Percentiles rank a stretch among this genome's conserved stretches.
Conservation (phyloP, 1,140 invertebrate species). For the Conopomorpha cramerella region DNA sequence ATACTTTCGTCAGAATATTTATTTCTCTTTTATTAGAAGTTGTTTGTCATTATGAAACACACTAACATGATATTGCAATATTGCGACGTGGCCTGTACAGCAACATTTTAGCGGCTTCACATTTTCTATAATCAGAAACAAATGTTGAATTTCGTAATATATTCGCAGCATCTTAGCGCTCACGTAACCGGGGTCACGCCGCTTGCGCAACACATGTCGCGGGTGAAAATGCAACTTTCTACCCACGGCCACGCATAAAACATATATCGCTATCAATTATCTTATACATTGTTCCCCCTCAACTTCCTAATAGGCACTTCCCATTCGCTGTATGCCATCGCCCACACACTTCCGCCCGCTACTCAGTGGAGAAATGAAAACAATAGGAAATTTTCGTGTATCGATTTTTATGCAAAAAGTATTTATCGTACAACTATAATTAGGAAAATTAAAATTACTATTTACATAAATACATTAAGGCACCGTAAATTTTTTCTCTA, state of each 20-base stretch:
- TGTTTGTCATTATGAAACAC: too few species aligned
- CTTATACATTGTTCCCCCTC: too few species aligned
- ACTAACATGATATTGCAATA: too few species aligned
- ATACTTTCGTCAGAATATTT: too few species aligned
- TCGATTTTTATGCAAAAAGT: constrained; percentile 55
- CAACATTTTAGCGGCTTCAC: constrained; percentile 42
- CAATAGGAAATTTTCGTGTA: constrained; percentile 27
- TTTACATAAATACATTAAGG: constrained; percentile 62
- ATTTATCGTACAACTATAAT: constrained; percentile 56
- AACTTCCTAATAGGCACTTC: too few species aligned
- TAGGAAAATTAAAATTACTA: constrained; percentile 60
- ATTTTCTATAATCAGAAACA: constrained; percentile 40
- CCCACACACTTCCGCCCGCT: too few species aligned
- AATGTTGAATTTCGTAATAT: too few species aligned
- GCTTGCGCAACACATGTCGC: constrained; percentile 28
- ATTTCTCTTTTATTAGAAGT: too few species aligned
- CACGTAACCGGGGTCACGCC: constrained; percentile 42
- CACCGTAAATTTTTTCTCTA: constrained; percentile 59
- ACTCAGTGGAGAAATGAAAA: constrained; percentile 14
- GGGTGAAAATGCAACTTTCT: constrained; percentile 47
- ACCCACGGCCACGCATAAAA: constrained; percentile 18
- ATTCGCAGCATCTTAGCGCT: too few species aligned
- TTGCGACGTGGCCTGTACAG: too few species aligned
- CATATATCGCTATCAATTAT: constrained; percentile 6
- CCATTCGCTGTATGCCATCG: too few species aligned